Percentiles rank a stretch among this genome's conserved stretches.
These are phyloP conservation scores for Oenanthe oenanthe DNA, from an alignment of 2,113 vertebrate species.

Conservation along the genomic window DNA sequence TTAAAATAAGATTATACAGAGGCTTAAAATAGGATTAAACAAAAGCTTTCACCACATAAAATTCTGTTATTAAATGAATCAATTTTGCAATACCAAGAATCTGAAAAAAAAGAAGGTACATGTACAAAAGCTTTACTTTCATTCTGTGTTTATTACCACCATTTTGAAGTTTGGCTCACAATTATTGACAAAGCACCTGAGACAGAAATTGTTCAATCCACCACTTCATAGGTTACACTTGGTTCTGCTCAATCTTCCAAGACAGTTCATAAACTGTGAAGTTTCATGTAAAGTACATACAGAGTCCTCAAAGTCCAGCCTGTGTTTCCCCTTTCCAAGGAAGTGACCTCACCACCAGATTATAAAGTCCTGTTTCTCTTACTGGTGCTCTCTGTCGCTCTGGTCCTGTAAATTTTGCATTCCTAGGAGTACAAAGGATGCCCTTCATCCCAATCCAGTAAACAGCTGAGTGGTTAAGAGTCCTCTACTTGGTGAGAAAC, in stretches of 20 bases:
- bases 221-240: background rate
- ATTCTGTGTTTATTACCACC: background rate
- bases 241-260: slow-evolving; percentile 16
- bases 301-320: background rate
- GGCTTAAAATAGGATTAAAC: background rate
- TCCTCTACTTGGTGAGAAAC: background rate
- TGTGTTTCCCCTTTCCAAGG: background rate
- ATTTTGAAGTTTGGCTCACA: background rate
- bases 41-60: background rate
- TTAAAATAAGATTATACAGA: background rate
- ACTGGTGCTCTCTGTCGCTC: background rate
- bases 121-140: background rate
- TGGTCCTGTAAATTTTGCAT: background rate
- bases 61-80: background rate
- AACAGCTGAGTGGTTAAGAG: background rate
- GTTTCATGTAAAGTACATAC: background rate
- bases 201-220: background rate
- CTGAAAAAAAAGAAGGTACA: background rate
- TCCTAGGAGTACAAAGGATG: background rate
- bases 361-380: background rate
- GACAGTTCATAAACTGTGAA: slow-evolving; percentile 6
- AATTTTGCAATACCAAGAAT: background rate
- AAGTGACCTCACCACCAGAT: background rate
- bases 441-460: background rate
- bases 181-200: background rate